These are phyloP conservation scores for Chlorocebus sabaeus DNA, from an alignment of 2,113 vertebrate species.

Conservation along the genomic window DNA sequence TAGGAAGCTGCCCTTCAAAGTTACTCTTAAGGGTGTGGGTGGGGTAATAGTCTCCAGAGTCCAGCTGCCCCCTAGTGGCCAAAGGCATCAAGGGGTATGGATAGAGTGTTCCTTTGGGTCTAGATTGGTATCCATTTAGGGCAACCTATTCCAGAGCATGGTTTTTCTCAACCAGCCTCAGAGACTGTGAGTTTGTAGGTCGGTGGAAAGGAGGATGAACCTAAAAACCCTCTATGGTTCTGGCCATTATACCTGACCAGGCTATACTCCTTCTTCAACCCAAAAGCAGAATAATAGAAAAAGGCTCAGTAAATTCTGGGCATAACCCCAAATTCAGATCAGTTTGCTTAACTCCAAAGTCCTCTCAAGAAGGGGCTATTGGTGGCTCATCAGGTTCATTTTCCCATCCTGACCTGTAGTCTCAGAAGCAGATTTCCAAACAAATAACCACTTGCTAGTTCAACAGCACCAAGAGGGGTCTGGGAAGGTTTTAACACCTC, in stretches of 20 bases:
- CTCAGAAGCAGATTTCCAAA: not conserved
- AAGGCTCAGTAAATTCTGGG: not conserved
- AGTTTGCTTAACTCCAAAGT: not conserved
- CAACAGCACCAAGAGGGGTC: not conserved
- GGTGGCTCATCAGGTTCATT: not conserved
- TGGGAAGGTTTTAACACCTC: not conserved
- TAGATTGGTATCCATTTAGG: not conserved
- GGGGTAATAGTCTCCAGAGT: conserved; percentile 4
- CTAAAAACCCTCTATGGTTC: not conserved
- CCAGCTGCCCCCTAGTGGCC: conserved; percentile 57
- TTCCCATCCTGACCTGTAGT: not conserved
- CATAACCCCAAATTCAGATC: not conserved
- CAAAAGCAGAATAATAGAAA: conserved; percentile 4
- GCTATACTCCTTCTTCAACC: not conserved
- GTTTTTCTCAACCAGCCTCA: not conserved
- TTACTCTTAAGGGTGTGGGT: not conserved
- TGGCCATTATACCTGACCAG: not conserved
- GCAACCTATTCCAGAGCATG: not conserved
- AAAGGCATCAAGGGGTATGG: not conserved
- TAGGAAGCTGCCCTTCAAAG: conserved; percentile 16
- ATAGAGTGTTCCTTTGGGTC: not conserved
- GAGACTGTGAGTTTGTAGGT: not conserved
- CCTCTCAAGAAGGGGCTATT: not conserved
- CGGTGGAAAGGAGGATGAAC: not conserved
- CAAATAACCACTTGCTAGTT: not conserved